Conservation (phyloP, 1,140 invertebrate species). For the Lepidurus apus region DNA sequence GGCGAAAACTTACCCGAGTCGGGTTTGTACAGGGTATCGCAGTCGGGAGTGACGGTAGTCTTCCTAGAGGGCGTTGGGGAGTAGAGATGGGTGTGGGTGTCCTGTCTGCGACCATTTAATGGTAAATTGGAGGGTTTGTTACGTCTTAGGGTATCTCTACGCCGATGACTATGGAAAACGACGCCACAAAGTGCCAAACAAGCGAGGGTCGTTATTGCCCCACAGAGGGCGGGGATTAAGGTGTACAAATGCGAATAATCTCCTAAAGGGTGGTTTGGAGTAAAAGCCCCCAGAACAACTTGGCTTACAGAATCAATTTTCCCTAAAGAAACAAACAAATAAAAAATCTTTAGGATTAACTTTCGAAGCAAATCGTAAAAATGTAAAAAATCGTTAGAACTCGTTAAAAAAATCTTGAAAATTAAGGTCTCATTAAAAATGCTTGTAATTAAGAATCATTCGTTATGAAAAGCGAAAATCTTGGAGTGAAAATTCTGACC, state of each 20-base stretch:
- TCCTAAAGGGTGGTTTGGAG: not conserved
- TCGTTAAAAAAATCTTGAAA: no score
- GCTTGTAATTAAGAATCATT: no score
- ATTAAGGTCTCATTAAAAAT: no score
- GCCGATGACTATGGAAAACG: not conserved
- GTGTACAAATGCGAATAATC: not conserved
- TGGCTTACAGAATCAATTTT: not conserved
- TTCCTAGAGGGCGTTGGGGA: not conserved
- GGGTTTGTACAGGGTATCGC: not conserved
- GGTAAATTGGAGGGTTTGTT: constrained; percentile 1
- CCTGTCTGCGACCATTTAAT: not conserved
- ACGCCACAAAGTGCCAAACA: not conserved
- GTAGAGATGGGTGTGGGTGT: not conserved
- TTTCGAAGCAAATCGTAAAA: not conserved
- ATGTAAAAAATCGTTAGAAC: no score
- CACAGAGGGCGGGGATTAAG: not conserved
- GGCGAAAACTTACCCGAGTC: not conserved
- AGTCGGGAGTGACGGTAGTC: not conserved
- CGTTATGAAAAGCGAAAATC: no score
- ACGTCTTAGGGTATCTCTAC: not conserved
- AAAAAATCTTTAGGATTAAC: not conserved
- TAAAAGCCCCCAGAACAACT: not conserved
- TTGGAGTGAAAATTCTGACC: not conserved
- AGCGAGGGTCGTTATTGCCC: not conserved
- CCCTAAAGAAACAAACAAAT: not conserved